These are phyloP conservation scores for Druon quercuslanigerum DNA, from an alignment of 1,140 invertebrate genomes.

Conservation along the genomic window DNA sequence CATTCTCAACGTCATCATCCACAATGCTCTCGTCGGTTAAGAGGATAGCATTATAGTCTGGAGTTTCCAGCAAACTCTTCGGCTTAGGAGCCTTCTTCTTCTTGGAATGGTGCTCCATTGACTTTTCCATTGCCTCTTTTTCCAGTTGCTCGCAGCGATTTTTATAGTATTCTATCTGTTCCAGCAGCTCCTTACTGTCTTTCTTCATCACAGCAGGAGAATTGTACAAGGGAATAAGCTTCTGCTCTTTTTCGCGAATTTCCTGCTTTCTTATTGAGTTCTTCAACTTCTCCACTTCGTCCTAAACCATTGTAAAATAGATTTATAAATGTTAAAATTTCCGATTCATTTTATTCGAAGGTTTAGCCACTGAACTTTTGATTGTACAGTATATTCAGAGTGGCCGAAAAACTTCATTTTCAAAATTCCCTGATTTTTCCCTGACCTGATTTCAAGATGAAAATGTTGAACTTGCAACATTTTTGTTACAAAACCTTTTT, in stretches of 20 bases:
- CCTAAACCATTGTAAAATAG: slow-evolving; percentile 25
- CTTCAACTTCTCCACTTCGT: slow-evolving; percentile 34
- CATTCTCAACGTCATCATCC: slow-evolving; percentile 76
- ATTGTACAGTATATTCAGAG: too few relatives aligned
- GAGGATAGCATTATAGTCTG: slow-evolving; percentile 33
- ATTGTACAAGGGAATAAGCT: neutral
- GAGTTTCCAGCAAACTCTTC: neutral
- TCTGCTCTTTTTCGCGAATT: slow-evolving; percentile 1
- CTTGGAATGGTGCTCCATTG: slow-evolving; percentile 20
- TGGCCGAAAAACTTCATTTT: too few relatives aligned
- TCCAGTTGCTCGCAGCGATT: slow-evolving; percentile 36
- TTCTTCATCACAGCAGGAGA: neutral
- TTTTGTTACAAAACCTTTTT: too few relatives aligned
- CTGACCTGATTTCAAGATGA: too few relatives aligned
- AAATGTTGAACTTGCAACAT: too few relatives aligned
- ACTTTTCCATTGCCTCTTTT: neutral
- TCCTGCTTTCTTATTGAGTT: slow-evolving; percentile 2
- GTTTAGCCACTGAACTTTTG: too few relatives aligned
- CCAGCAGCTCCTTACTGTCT: slow-evolving; percentile 21
- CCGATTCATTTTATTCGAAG: slow-evolving; percentile 33
- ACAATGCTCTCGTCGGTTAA: slow-evolving; percentile 60
- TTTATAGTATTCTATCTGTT: slow-evolving; percentile 46
- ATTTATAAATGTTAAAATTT: slow-evolving; percentile 32
- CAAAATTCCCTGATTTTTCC: too few relatives aligned
- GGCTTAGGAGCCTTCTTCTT: neutral